A percentile compares a stretch with the other conserved stretches of the same genome.
Evolutionary conservation across 2,797 vertebrate genomes (phyloP).

Genomic region (Champsocephalus esox): DNA sequence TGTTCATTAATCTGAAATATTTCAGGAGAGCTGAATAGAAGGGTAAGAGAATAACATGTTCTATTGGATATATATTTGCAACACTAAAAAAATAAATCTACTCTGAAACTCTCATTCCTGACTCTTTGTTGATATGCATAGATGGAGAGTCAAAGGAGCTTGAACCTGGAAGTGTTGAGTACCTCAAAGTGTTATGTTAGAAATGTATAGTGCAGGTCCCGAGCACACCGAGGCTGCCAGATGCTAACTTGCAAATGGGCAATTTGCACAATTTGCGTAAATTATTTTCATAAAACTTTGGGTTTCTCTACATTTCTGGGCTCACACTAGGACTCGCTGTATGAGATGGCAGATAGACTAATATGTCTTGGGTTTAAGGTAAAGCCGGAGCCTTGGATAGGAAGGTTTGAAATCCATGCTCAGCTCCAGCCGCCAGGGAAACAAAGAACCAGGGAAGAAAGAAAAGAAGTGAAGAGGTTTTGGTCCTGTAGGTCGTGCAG

Average conservation of each 20-base stretch:
- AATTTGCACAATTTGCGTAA: too few relatives aligned
- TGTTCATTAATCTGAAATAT: neutral
- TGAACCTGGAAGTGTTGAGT: neutral
- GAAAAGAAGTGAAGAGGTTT: conserved; percentile 45
- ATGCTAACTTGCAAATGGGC: too few relatives aligned
- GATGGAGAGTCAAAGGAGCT: conserved; percentile 27
- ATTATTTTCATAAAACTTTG: too few relatives aligned
- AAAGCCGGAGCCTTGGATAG: conserved; percentile 48
- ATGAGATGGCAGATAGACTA: too few relatives aligned
- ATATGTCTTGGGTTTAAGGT: neutral
- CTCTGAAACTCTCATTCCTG: neutral
- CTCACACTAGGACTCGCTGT: too few relatives aligned
- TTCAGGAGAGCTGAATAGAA: neutral
- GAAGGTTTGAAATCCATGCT: conserved; percentile 47
- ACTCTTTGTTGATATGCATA: conserved; percentile 19
- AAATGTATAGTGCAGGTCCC: too few relatives aligned
- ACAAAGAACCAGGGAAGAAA: conserved; percentile 51
- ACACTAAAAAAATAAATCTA: neutral
- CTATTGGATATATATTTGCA: neutral
- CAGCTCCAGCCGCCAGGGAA: conserved; percentile 28
- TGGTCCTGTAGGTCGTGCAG: conserved; percentile 29
- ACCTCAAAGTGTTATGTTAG: too few relatives aligned
- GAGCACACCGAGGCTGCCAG: too few relatives aligned
- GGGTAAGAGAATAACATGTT: neutral
- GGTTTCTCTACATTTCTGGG: too few relatives aligned